Conservation (phyloP, 2,113 vertebrate species). For the Gasterosteus aculeatus region DNA sequence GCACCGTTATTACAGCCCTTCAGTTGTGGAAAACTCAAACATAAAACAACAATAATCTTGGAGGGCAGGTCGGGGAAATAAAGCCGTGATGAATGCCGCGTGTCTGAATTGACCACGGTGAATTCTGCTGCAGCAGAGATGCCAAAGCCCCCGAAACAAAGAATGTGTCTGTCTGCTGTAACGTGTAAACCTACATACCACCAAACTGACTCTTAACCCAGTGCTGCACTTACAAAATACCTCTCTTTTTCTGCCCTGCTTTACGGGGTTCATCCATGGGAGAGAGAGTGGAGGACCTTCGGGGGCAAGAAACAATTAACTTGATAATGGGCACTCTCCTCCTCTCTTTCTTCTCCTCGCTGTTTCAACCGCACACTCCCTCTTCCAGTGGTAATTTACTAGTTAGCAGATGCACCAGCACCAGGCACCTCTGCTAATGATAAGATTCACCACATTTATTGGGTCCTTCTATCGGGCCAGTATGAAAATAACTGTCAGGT, state of each 20-base stretch:
- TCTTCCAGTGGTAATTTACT: constrained; percentile 16
- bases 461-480: neutral
- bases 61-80: neutral
- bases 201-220: constrained; percentile 12
- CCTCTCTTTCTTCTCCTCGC: constrained; percentile 21
- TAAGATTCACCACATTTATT: neutral
- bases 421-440: neutral
- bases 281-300: constrained; percentile 40
- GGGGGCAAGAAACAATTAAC: constrained; percentile 77
- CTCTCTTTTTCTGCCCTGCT: constrained; percentile 19
- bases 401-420: constrained; percentile 19
- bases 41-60: constrained; percentile 43
- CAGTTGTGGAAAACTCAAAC: constrained; percentile 24
- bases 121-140: constrained; percentile 31
- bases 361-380: constrained; percentile 6
- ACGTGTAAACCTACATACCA: constrained; percentile 8
- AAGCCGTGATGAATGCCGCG: constrained; percentile 6
- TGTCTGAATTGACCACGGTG: constrained; percentile 32
- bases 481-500: neutral
- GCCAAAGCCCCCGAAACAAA: constrained; percentile 5
- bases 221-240: constrained; percentile 58
- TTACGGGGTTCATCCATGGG: constrained; percentile 19
- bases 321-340: constrained; percentile 72
- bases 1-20: constrained; percentile 22
- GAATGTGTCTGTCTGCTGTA: neutral